Conservation (phyloP, 92 coral and sea anemone genomes). For the Siderastrea radians region DNA sequence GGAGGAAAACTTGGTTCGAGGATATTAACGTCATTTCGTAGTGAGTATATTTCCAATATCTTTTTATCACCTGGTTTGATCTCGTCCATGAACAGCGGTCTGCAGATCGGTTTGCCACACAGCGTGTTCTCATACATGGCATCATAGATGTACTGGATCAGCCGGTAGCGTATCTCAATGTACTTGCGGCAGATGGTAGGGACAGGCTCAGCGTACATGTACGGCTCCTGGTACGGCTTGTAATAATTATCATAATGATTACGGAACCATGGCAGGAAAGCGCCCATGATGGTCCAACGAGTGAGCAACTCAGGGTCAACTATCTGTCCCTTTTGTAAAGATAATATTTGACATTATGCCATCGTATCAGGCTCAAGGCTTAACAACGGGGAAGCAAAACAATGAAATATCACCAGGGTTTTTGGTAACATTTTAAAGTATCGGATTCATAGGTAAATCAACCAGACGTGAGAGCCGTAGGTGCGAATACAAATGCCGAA, state of each 20-base stretch:
- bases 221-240: slow-evolving; percentile 85
- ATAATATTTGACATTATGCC: too few species aligned
- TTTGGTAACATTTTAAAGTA: too few species aligned
- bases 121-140: slow-evolving; percentile 84
- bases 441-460: too few species aligned
- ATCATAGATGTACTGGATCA: slow-evolving; percentile 85
- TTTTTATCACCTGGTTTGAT: slow-evolving; percentile 45
- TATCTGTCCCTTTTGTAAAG: slow-evolving; percentile 63
- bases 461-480: too few species aligned
- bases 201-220: slow-evolving; percentile 73
- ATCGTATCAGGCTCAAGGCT: too few species aligned
- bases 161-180: slow-evolving; percentile 82
- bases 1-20: too few species aligned
- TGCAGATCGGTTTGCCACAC: slow-evolving; percentile 84
- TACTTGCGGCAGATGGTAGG: slow-evolving; percentile 89
- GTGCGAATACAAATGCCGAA: too few species aligned
- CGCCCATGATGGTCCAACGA: slow-evolving; percentile 90
- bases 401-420: too few species aligned
- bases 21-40: too few species aligned
- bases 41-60: too few species aligned
- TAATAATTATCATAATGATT: slow-evolving; percentile 85
- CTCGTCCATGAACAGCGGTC: slow-evolving; percentile 88
- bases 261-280: slow-evolving; percentile 87
- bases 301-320: slow-evolving; percentile 76
- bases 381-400: too few species aligned